Base-by-base conservation (phyloP, 2,888 invertebrate species). In the Dysmachus trigonus region DNA sequence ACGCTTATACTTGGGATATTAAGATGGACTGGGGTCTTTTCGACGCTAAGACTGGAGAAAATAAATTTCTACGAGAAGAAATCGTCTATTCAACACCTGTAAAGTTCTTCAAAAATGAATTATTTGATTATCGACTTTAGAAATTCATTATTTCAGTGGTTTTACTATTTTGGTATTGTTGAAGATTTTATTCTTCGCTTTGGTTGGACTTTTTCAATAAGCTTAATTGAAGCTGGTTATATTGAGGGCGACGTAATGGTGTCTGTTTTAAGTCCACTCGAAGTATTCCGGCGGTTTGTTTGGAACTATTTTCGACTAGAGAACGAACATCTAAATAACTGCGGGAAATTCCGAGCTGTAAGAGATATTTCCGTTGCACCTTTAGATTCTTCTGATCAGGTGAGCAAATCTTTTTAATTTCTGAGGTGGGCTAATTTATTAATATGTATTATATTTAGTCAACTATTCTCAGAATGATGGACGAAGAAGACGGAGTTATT, bases 261-360 rank as follows among this genome's bases (percentile, higher is more conserved):
- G 72, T 94, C 95, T 2, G 93, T 95, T 87, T 90, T 95, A 47
- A 93, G 95, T 85, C 95, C 95, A 0, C 90, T 95, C 53, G 96
- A 96, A 92, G 95, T 96, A 1, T 95, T 95, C 90, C 93, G 94
- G 87, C 92, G 96, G 82, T 97, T 97, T 91, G 94, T 97, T 15
- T 97, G 97, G 97, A 97, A 97, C 91, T 97, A 96, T 90, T 97
- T 97, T 93, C 96, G 97, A 1, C 92, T 97, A 88, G 97, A 97
- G 92, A 97, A 97, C 92, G 97, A 97, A 90, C 97, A 97, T 91
- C 92, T 97, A 87, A 97, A 97, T 92, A 97, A 97, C 92, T 97
- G 97, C 91, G 97, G 97, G 92, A 95, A 95, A 92, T 97, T 97
- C 93, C 93, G 97, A 91, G 97, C 97, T 8, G 97, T 97, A 0